Conservation (phyloP, 2,113 vertebrate species). For the Cynoglossus semilaevis region DNA sequence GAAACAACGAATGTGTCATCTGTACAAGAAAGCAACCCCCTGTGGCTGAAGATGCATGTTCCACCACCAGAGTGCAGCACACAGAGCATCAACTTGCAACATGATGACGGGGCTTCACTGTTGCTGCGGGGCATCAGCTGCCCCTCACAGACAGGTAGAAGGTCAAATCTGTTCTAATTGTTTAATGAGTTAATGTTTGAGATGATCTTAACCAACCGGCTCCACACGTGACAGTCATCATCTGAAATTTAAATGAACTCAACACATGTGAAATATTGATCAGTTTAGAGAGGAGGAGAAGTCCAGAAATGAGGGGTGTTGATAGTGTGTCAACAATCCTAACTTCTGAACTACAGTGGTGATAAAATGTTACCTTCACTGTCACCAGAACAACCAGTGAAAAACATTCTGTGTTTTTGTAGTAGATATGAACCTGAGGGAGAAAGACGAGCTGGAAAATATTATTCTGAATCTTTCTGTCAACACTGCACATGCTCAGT, state of each 20-base stretch:
- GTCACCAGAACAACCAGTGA: too few relatives aligned
- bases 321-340: too few relatives aligned
- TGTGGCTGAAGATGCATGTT: constrained; percentile 51
- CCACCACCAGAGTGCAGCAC: constrained; percentile 16
- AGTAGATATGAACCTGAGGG: constrained; percentile 61
- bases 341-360: too few relatives aligned
- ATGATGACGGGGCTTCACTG: constrained; percentile 35
- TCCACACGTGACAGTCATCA: too few relatives aligned
- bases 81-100: constrained; percentile 66
- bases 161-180: too few relatives aligned
- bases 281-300: too few relatives aligned
- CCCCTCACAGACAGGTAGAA: constrained; percentile 53
- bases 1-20: not conserved
- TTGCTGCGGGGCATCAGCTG: constrained; percentile 51
- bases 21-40: not conserved
- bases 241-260: too few relatives aligned
- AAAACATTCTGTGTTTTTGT: constrained; percentile 10
- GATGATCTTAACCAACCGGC: too few relatives aligned
- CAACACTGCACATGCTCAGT: constrained; percentile 66
- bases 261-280: too few relatives aligned
- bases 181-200: too few relatives aligned
- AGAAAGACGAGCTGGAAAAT: constrained; percentile 62
- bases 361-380: too few relatives aligned
- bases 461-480: constrained; percentile 59
- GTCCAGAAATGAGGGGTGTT: too few relatives aligned